These are phyloP conservation scores for Oxyruncus cristatus DNA, from an alignment of 2,113 vertebrate genomes.

Conservation along the genomic window DNA sequence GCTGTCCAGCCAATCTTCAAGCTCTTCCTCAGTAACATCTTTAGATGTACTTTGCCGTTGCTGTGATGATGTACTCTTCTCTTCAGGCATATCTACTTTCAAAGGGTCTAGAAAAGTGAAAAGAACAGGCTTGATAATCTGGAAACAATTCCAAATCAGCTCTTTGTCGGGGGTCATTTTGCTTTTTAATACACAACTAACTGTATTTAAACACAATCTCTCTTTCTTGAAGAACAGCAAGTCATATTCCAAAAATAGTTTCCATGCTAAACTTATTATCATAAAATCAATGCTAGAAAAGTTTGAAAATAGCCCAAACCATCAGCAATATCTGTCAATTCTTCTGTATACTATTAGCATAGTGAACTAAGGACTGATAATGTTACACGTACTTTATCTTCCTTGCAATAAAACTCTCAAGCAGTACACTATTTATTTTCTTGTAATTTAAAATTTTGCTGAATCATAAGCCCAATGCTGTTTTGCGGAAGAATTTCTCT, in stretches of 20 bases:
- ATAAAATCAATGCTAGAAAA: background rate
- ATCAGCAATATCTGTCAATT: background rate
- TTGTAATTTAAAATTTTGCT: background rate
- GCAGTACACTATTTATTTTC: background rate
- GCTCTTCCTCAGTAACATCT: slow-evolving; percentile 86
- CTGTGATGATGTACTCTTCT: slow-evolving; percentile 13
- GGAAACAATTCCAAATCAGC: background rate
- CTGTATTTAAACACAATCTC: background rate
- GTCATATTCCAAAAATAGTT: background rate
- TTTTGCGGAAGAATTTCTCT: background rate
- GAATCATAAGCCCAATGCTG: background rate
- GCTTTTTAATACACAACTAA: background rate
- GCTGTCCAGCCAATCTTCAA: slow-evolving; percentile 96
- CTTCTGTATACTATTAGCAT: background rate
- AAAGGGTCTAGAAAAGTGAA: slow-evolving; percentile 44
- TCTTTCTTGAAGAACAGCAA: background rate
- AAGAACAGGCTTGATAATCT: background rate
- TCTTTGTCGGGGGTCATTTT: background rate
- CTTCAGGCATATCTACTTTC: slow-evolving; percentile 11
- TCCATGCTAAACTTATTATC: background rate
- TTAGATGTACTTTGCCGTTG: slow-evolving; percentile 43
- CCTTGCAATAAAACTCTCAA: background rate
- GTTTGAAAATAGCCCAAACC: background rate
- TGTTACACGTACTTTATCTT: background rate
- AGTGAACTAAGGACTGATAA: background rate